Percentiles rank a stretch among this genome's conserved stretches.
Conservation (phyloP, 92 coral and sea anemone species). For the Pocillopora meandrina region DNA sequence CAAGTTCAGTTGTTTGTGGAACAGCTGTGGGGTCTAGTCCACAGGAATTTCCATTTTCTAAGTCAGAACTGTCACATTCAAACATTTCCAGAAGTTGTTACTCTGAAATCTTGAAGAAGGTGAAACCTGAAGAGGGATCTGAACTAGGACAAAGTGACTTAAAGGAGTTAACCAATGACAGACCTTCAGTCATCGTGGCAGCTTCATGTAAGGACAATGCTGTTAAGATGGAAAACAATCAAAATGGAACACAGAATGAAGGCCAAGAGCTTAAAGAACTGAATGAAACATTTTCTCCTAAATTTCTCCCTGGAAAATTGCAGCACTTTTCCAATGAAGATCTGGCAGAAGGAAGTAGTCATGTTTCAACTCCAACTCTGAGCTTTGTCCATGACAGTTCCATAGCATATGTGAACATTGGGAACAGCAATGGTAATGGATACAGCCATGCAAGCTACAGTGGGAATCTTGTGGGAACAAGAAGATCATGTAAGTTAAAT, state of each 20-base stretch:
- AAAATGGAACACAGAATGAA: neutral
- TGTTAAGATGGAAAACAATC: neutral
- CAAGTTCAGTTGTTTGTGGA: constrained; percentile 25
- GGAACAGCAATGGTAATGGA: constrained; percentile 52
- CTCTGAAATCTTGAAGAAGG: neutral
- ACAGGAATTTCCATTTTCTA: constrained; percentile 17
- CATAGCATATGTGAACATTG: constrained; percentile 81
- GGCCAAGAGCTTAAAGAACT: neutral
- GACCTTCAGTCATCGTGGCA: constrained; percentile 33
- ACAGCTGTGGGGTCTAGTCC: constrained; percentile 4
- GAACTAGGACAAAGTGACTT: neutral
- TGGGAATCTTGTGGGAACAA: constrained; percentile 4
- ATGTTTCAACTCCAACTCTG: constrained; percentile 54
- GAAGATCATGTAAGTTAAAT: constrained; percentile 11
- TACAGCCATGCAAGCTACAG: neutral
- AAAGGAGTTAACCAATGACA: neutral
- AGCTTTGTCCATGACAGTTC: constrained; percentile 85
- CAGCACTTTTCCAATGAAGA: neutral
- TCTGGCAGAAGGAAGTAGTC: neutral
- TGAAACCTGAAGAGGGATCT: neutral
- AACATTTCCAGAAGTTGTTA: neutral
- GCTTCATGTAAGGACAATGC: neutral
- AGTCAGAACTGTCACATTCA: neutral
- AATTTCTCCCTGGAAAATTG: neutral
- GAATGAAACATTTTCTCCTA: neutral